Evolutionary conservation across 2,797 vertebrate genomes (phyloP).

Genomic region (Lophius americanus): DNA sequence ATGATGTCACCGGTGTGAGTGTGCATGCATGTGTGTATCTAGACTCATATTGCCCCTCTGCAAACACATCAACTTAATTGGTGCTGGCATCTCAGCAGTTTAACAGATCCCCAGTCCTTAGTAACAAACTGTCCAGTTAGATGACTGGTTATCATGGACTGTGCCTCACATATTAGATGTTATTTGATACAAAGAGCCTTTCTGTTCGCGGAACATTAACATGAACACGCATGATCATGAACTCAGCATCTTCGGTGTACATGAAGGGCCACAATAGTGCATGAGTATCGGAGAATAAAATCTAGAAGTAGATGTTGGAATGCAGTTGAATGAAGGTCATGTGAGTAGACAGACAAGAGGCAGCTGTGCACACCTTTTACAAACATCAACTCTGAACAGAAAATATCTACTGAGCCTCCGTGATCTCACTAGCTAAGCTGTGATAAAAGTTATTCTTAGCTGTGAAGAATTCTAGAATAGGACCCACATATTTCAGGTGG

Average conservation of each 20-base stretch:
- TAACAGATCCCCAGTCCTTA: constrained; percentile 54
- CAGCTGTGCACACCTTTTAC: background rate
- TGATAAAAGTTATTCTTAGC: background rate
- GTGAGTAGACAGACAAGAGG: background rate
- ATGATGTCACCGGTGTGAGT: constrained; percentile 45
- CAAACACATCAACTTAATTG: constrained; percentile 64
- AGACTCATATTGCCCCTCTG: constrained; percentile 56
- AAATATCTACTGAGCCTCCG: background rate
- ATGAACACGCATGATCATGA: background rate
- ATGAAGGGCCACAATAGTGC: background rate
- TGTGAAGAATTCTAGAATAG: background rate
- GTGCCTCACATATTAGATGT: constrained; percentile 26
- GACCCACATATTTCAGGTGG: background rate
- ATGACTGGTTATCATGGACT: constrained; percentile 33
- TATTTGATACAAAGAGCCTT: constrained; percentile 36
- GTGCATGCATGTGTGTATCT: constrained; percentile 8
- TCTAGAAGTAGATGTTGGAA: no score
- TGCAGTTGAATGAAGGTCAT: background rate
- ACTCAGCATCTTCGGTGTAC: background rate
- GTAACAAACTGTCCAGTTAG: constrained; percentile 42
- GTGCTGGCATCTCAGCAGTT: constrained; percentile 53
- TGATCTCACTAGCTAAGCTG: background rate
- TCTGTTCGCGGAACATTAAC: constrained; percentile 12
- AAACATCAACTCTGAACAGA: background rate
- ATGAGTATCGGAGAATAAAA: no score